Base-by-base conservation (phyloP, 2,113 vertebrate species). In the Psittacara wagleri region DNA sequence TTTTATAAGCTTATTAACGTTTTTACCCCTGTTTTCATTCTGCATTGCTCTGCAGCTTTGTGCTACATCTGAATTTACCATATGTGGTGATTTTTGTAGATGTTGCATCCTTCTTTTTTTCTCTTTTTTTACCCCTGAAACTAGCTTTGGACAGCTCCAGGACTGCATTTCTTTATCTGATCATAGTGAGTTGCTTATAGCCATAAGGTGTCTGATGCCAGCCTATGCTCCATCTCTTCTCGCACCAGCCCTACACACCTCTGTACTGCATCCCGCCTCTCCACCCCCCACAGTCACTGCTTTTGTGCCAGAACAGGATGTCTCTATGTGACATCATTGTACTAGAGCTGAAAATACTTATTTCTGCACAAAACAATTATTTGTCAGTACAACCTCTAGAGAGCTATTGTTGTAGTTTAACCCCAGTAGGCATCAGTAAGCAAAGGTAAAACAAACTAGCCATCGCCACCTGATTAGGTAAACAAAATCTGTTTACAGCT, bases 191-290 rank as follows among this genome's bases (percentile, higher is more conserved):
- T 6, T 66, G 7, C 55, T 80, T 51, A 27, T 4, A 83, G 73
- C 4, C 6, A 0, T 41, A 35, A 25, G 31, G 20, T 57, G 10
- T 52, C 41, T 2, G 1, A 13, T 33, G 16, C 6, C 44, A 77
- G 8, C 10, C 22, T 23, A 14, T 48, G 22, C 13, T 52, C 14
- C 12, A 37, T 9, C 6, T 70, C 41, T 86, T 52, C 37, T 39
- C n/a, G 41, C 3, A 11, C 11, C 67, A 82, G 20, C 39, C 39
- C 29, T 48, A 43, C 55, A 16, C 4, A 68, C 14, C 11, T 52
- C n/a, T 91, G 69, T 0, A 1, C 25, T 67, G 51, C 13, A 37
- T 49, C 28, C 51, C 29, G 10, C 37, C 61, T 89, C 46, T 74
- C 64, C 0, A 3, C 49, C 46, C 57, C 82, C 44, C n/a, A 46